These are phyloP conservation scores for Indri indri DNA, from an alignment of 2,113 vertebrate species.

Conservation along the genomic window DNA sequence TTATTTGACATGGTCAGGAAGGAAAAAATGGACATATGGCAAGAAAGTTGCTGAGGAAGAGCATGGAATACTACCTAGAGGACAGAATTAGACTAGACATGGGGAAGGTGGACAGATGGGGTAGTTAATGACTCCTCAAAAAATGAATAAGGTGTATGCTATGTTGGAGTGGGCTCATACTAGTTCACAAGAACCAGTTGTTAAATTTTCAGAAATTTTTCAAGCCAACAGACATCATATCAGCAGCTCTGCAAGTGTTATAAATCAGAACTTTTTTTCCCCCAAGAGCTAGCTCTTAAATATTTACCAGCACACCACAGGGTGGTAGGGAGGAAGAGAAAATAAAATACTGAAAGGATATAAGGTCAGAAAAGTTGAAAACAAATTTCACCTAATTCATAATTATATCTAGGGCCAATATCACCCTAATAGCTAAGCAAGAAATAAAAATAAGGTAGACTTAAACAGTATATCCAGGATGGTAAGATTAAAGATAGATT, in stretches of 20 bases:
- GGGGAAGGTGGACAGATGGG: neutral
- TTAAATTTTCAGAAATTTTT: slow-evolving; percentile 24
- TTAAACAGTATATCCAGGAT: neutral
- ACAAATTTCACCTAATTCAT: slow-evolving; percentile 9
- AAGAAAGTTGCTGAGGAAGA: neutral
- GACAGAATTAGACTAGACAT: neutral
- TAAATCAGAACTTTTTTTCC: neutral
- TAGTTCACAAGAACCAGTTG: neutral
- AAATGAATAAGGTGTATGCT: neutral
- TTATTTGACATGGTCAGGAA: slow-evolving; percentile 31
- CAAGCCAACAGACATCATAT: neutral
- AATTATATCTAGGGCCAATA: neutral
- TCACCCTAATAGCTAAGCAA: neutral
- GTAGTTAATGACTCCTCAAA: neutral
- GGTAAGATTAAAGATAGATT: neutral
- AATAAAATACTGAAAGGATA: neutral
- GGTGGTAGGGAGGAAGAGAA: neutral
- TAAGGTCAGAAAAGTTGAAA: slow-evolving; percentile 16
- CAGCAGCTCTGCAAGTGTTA: neutral
- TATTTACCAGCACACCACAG: neutral
- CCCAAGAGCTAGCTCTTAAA: neutral
- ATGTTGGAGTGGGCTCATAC: neutral
- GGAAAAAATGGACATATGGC: neutral
- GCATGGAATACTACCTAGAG: neutral
- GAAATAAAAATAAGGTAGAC: neutral